Conservation (phyloP, 2,888 invertebrate species). For the Drosophila birchii region DNA sequence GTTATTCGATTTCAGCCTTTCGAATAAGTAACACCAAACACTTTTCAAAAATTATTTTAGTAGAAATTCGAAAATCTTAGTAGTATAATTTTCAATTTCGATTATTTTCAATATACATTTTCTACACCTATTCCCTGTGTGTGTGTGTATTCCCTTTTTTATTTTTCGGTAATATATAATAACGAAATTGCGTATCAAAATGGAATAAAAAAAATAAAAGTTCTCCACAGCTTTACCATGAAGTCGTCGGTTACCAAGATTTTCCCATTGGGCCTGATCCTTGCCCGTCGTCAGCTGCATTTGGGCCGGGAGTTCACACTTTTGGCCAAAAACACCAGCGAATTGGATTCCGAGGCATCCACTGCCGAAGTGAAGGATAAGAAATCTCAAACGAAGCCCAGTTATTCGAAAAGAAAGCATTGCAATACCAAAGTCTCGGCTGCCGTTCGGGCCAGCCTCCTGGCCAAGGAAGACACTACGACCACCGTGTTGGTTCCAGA, state of each 20-base stretch:
- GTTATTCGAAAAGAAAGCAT: neutral
- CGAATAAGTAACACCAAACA: too few species aligned
- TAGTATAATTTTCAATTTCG: neutral
- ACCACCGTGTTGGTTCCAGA: slow-evolving; percentile 21
- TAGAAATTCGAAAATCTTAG: neutral
- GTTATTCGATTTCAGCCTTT: too few species aligned
- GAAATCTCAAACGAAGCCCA: neutral
- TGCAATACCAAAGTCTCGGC: slow-evolving; percentile 33
- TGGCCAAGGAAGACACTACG: neutral
- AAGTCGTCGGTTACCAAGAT: neutral
- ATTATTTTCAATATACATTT: neutral
- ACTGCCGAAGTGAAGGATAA: neutral
- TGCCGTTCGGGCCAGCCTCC: slow-evolving; percentile 17
- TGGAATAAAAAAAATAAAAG: neutral
- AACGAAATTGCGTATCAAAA: neutral
- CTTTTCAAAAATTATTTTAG: too few species aligned
- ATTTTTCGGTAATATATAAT: neutral
- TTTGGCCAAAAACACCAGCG: neutral
- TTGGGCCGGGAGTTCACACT: neutral
- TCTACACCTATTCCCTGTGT: neutral
- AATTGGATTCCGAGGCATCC: neutral
- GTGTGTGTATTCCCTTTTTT: neutral
- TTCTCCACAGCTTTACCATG: neutral
- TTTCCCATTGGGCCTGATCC: neutral
- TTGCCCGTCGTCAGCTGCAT: neutral